phyloP scores from a whole-genome alignment of 2,797 vertebrate genomes.

The Clarias platycephalus region DNA sequence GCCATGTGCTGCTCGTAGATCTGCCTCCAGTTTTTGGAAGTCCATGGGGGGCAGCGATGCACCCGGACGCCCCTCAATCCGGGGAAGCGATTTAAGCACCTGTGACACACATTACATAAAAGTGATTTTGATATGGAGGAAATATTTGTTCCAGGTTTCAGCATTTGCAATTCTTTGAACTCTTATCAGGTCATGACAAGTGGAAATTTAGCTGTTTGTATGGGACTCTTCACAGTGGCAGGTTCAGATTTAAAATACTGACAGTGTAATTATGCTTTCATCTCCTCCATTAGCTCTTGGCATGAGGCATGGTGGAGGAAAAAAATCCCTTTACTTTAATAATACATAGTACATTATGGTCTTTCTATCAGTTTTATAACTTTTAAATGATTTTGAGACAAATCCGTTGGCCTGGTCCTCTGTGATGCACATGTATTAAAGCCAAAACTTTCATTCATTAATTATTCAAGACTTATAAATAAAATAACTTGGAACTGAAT shows the following conservation, averaged over 20 bases:
- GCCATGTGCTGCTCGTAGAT: constrained; percentile 71
- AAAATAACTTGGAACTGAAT: constrained; percentile 1
- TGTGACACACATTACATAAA: constrained; percentile 53
- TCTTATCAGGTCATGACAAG: constrained; percentile 23
- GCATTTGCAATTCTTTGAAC: constrained; percentile 5
- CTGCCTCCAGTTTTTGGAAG: constrained; percentile 77
- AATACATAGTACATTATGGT: background rate
- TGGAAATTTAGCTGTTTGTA: constrained; percentile 11
- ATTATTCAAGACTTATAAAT: background rate
- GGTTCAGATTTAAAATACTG: constrained; percentile 26
- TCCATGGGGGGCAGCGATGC: constrained; percentile 83
- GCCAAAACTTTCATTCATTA: background rate
- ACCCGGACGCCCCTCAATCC: constrained; percentile 88
- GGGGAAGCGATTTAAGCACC: constrained; percentile 86
- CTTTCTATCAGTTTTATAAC: background rate
- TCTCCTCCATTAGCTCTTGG: background rate
- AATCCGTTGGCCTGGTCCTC: background rate
- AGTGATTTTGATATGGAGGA: background rate
- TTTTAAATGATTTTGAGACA: background rate
- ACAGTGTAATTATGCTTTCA: constrained; percentile 32
- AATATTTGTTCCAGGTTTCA: background rate
- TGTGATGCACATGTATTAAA: background rate
- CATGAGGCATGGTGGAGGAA: background rate
- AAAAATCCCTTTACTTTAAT: constrained; percentile 2
- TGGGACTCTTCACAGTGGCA: constrained; percentile 17